Evolutionary conservation across 2,888 invertebrate genomes (phyloP), one percentile per base, ranked within the genome.

Genomic region (Polydrusus pterygomalis): DNA sequence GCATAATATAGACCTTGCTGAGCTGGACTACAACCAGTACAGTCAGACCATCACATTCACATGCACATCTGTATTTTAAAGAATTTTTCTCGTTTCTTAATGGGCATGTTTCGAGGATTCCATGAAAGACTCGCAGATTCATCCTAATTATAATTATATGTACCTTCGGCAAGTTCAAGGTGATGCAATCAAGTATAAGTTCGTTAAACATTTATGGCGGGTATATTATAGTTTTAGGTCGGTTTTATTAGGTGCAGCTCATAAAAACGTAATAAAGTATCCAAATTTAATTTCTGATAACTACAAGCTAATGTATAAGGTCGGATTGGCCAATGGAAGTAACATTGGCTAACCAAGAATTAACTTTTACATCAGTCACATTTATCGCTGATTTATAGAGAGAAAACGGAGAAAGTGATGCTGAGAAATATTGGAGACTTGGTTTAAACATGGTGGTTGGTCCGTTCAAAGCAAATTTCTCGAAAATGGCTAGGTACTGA

Each of bases 161-260:
- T 15, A 58, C 73, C 60, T 38, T 18, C 17, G 67, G 60, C 67
- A 67, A 73, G 73, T 67, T 73, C 67, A 67, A 73, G 73, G 67
- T 45, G 40, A 73, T 34, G 47, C 10, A 30, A 60, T 45, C 34
- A 43, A 65, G 51, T 67, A 58, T 45, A 58, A 18, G 10, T 60
- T 38, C 11, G 34, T 13, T 43, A 40, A 20, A 43, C 54, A 64
- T 45, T 63, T 64, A 54, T 43, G 15, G 54, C 64, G 43, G 34
- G 45, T 65, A 72, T 64, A 64, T 45, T 64, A 72, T 64, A 64
- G 56, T 64, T 65, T 72, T 72, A 72, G 8, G 30, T 13, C n/a
- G n/a, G 25, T 15, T 1, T 56, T 56, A 30, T n/a, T 56, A 56
- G 30, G 25, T 11, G 11, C n/a, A 54, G 11, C 13, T 54, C 11